phyloP scores from a whole-genome alignment of 1,140 invertebrate genomes.

The Macrobrachium rosenbergii region DNA sequence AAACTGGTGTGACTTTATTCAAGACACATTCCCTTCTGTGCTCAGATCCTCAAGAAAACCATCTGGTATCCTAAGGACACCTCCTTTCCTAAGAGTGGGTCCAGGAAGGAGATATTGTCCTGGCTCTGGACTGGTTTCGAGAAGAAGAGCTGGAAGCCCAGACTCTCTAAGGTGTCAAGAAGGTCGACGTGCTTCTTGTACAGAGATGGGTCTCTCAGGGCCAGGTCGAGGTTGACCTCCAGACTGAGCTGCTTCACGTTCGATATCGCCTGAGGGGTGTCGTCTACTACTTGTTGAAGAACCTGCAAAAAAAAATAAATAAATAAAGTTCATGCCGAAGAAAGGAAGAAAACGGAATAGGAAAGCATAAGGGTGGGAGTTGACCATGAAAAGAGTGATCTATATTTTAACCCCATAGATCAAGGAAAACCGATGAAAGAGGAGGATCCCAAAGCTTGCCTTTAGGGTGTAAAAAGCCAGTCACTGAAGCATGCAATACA shows the following conservation, averaged over 20 bases:
- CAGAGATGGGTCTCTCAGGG: conserved; percentile 28
- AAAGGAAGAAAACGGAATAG: too few species aligned
- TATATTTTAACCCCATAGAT: too few species aligned
- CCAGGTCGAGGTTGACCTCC: conserved; percentile 22
- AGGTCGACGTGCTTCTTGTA: conserved; percentile 28
- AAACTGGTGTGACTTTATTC: too few species aligned
- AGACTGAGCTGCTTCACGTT: conserved; percentile 42
- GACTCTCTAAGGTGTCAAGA: conserved; percentile 17
- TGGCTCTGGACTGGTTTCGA: not conserved
- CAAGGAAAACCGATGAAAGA: too few species aligned
- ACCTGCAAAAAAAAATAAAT: conserved; percentile 12
- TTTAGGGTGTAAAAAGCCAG: too few species aligned
- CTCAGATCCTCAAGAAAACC: conserved; percentile 30
- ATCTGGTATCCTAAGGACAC: conserved; percentile 31
- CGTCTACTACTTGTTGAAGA: conserved; percentile 12
- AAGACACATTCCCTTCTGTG: not conserved
- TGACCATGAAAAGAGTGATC: too few species aligned
- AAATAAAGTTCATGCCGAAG: too few species aligned
- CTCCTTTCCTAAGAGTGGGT: conserved; percentile 2
- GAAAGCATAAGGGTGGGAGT: too few species aligned
- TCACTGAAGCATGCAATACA: too few species aligned
- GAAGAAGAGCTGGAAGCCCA: conserved; percentile 45
- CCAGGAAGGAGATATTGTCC: not conserved
- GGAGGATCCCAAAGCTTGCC: too few species aligned
- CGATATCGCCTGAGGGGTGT: conserved; percentile 15